Evolutionary conservation across 2,888 invertebrate genomes (phyloP).

Genomic region (Digitonthophagus gazella): DNA sequence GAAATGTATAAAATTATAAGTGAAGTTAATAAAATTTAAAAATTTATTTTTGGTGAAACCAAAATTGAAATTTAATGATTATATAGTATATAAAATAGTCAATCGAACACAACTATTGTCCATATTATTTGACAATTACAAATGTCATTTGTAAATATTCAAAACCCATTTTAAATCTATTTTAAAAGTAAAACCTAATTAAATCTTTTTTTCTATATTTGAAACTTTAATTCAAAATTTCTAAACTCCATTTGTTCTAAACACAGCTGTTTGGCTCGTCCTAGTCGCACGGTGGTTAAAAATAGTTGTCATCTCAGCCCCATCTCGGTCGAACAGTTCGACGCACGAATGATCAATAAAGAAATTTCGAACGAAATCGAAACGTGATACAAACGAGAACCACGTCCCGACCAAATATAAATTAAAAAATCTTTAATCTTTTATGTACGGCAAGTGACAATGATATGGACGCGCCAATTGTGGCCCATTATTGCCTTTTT

Average conservation of each 20-base stretch:
- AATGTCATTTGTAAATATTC: not conserved
- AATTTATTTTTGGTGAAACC: no score
- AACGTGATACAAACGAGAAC: constrained; percentile 13
- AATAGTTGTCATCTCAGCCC: constrained; percentile 27
- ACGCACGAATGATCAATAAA: constrained; percentile 32
- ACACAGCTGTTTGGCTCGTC: constrained; percentile 11
- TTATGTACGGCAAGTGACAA: constrained; percentile 40
- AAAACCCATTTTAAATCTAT: no score
- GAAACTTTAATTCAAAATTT: no score
- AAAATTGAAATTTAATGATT: no score
- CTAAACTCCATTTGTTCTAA: not conserved
- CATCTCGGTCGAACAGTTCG: constrained; percentile 20
- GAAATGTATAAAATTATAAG: no score
- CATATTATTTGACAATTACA: not conserved
- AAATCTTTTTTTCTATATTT: no score
- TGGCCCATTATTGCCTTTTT: constrained; percentile 37
- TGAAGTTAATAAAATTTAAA: no score
- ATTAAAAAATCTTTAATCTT: constrained; percentile 25
- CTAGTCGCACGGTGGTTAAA: constrained; percentile 29
- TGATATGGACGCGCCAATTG: constrained; percentile 46
- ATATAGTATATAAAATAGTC: no score
- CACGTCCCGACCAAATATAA: not conserved
- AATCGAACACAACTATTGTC: not conserved
- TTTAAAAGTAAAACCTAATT: no score
- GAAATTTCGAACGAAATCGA: constrained; percentile 28